These are phyloP conservation scores for Orthosia cruda DNA, from an alignment of 2,888 invertebrate species.

Conservation along the genomic window DNA sequence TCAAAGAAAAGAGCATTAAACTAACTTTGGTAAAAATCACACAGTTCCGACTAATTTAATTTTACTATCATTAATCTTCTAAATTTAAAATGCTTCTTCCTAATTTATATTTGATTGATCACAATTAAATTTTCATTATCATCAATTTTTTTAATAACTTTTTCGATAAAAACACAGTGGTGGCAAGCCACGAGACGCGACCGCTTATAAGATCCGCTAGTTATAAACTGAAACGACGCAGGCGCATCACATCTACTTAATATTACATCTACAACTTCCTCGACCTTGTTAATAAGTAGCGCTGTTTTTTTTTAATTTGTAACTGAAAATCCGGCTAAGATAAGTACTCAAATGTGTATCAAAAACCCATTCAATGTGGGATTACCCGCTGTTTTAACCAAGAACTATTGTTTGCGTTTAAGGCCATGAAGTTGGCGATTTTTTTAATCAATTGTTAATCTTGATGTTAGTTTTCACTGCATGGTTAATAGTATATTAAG, in stretches of 20 bases:
- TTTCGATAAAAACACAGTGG: neutral
- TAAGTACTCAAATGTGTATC: slow-evolving; percentile 20
- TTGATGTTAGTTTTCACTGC: neutral
- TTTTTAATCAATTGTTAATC: neutral
- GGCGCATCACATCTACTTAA: slow-evolving; percentile 36
- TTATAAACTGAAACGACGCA: slow-evolving; percentile 47
- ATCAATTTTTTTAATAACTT: neutral
- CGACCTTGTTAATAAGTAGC: slow-evolving; percentile 43
- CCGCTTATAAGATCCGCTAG: slow-evolving; percentile 17
- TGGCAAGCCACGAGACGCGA: slow-evolving; percentile 19
- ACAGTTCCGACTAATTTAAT: neutral
- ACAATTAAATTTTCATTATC: slow-evolving; percentile 7
- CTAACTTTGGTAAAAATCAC: neutral
- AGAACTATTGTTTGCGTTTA: slow-evolving; percentile 22
- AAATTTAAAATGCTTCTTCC: neutral
- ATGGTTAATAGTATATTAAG: neutral
- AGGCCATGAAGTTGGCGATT: slow-evolving; percentile 34
- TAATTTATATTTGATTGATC: slow-evolving; percentile 3
- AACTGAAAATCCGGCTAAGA: slow-evolving; percentile 46
- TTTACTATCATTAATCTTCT: neutral
- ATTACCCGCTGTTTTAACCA: slow-evolving; percentile 49
- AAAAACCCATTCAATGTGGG: slow-evolving; percentile 45
- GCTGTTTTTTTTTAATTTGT: slow-evolving; percentile 39
- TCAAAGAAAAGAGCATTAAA: no score
- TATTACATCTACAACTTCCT: slow-evolving; percentile 42